A percentile compares a stretch with the other conserved stretches of the same genome.
Evolutionary conservation across 2,113 vertebrate genomes (phyloP).

Genomic region (Anarrhichthys ocellatus): DNA sequence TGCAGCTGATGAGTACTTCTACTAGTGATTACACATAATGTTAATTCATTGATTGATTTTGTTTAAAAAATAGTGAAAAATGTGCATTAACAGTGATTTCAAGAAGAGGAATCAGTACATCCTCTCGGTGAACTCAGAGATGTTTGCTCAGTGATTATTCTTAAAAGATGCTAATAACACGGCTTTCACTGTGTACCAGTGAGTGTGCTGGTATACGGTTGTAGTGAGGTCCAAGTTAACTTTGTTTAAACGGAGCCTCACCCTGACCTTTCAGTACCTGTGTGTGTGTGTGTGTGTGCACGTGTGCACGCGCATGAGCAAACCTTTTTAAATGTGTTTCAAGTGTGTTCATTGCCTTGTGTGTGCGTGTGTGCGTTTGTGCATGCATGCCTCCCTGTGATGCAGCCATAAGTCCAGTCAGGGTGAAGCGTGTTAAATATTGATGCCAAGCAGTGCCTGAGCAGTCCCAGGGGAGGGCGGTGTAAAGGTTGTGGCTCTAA

Average conservation of each 20-base stretch:
- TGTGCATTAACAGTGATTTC: neutral
- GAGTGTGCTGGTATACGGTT: neutral
- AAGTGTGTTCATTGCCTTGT: constrained; percentile 9
- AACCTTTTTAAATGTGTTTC: neutral
- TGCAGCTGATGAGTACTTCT: neutral
- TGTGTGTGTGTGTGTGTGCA: constrained; percentile 17
- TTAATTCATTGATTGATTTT: neutral
- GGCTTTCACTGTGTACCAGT: too few relatives aligned
- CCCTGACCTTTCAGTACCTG: constrained; percentile 45
- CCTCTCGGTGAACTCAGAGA: too few relatives aligned
- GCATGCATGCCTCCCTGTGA: constrained; percentile 27
- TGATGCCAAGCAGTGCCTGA: constrained; percentile 57
- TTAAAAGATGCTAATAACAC: neutral
- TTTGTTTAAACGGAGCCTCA: constrained; percentile 14
- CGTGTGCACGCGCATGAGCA: neutral
- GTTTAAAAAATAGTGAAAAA: neutral
- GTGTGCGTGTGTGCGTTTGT: constrained; percentile 30
- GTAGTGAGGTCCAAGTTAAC: neutral
- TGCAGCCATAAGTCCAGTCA: constrained; percentile 39
- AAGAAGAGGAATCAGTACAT: too few relatives aligned
- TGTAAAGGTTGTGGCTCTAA: constrained; percentile 70
- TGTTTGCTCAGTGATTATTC: too few relatives aligned
- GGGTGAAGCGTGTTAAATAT: constrained; percentile 68
- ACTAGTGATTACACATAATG: neutral
- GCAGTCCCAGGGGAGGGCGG: constrained; percentile 42